Percentiles rank a stretch among this genome's conserved stretches.
Conservation (phyloP, 2,113 vertebrate genomes). For the Poecile atricapillus region DNA sequence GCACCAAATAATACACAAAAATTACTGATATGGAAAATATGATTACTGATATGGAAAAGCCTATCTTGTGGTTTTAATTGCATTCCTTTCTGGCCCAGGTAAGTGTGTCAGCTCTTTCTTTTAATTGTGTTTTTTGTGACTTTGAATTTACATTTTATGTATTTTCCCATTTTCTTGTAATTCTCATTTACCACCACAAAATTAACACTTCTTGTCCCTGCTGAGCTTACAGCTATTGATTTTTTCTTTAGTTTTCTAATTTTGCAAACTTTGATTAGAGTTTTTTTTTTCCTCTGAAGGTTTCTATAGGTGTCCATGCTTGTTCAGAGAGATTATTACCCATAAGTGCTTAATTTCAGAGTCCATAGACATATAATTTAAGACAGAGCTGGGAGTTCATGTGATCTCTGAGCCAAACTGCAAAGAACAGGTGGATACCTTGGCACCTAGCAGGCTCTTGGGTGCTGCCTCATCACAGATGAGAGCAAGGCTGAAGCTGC, state of each 20-base stretch:
- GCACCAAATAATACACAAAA: neutral
- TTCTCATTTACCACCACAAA: slow-evolving; percentile 22
- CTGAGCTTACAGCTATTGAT: neutral
- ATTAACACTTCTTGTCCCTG: neutral
- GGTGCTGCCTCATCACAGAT: neutral
- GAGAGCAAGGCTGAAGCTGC: neutral
- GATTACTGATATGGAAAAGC: neutral
- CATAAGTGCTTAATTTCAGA: neutral
- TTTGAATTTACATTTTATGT: slow-evolving; percentile 29
- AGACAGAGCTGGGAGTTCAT: neutral
- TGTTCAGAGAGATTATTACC: neutral
- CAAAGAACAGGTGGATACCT: neutral
- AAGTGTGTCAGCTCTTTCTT: neutral
- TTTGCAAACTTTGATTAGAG: neutral
- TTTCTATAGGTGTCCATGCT: neutral
- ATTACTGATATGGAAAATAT: neutral
- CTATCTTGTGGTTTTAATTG: neutral
- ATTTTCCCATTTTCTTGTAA: slow-evolving; percentile 34
- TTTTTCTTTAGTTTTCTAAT: neutral
- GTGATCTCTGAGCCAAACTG: neutral
- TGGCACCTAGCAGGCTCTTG: neutral
- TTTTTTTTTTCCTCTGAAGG: neutral
- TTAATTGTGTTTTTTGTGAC: neutral
- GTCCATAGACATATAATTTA: neutral
- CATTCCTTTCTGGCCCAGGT: neutral